Evolutionary conservation across 2,888 invertebrate species (phyloP).

Genomic region (Agrochola macilenta): DNA sequence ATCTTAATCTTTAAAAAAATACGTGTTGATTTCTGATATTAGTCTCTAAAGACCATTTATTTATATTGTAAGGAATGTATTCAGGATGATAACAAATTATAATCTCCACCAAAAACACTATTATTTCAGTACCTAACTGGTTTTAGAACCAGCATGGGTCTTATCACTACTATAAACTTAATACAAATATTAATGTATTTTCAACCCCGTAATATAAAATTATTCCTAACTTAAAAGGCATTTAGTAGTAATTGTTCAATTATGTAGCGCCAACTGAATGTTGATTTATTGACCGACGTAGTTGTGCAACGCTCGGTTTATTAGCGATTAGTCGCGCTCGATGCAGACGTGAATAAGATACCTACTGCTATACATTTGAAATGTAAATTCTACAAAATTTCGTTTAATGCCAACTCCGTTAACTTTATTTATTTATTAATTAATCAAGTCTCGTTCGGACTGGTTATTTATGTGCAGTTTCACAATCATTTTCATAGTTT

Average conservation of each 20-base stretch:
- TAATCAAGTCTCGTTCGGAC: slow-evolving; percentile 36
- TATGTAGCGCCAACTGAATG: slow-evolving; percentile 47
- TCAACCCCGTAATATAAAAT: slow-evolving; percentile 18
- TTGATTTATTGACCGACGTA: slow-evolving; percentile 48
- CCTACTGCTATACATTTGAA: slow-evolving; percentile 55
- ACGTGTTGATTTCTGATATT: no score
- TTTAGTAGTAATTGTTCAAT: slow-evolving; percentile 52
- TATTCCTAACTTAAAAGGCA: slow-evolving; percentile 23
- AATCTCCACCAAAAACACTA: not conserved
- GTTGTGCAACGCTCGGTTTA: slow-evolving; percentile 30
- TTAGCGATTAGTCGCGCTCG: slow-evolving; percentile 47
- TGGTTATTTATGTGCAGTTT: slow-evolving; percentile 45
- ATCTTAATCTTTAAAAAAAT: no score
- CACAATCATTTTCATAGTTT: slow-evolving; percentile 21
- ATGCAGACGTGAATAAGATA: slow-evolving; percentile 23
- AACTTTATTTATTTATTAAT: slow-evolving; percentile 43
- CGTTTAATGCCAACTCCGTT: slow-evolving; percentile 38
- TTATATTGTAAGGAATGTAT: not conserved
- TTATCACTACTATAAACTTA: not conserved
- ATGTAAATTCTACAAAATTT: slow-evolving; percentile 57
- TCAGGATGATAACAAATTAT: not conserved
- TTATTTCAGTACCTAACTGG: not conserved
- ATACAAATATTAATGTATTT: not conserved
- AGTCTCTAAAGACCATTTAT: not conserved
- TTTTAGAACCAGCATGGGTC: not conserved